These are phyloP conservation scores for Electrona antarctica DNA, from an alignment of 2,113 vertebrate genomes.

Conservation along the genomic window DNA sequence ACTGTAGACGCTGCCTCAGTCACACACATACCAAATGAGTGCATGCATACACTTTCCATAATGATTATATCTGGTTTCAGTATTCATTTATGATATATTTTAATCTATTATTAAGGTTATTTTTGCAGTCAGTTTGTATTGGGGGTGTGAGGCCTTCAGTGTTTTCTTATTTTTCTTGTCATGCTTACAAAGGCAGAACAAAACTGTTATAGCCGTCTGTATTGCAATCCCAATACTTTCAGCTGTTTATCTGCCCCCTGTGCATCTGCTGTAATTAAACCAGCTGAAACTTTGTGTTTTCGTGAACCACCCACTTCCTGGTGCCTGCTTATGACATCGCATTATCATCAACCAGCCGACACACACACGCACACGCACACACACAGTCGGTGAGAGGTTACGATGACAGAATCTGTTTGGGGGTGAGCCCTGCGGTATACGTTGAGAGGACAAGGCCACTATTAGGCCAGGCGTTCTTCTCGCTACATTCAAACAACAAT, in stretches of 20 bases:
- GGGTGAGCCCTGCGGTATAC: slow-evolving; percentile 2
- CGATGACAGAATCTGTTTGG: slow-evolving; percentile 33
- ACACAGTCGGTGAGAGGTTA: slow-evolving; percentile 18
- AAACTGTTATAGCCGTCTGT: neutral
- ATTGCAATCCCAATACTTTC: slow-evolving; percentile 2
- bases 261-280: slow-evolving; percentile 33
- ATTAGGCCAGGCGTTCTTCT: neutral
- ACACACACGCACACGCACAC: too few species aligned
- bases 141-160: too few species aligned
- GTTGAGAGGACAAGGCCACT: neutral
- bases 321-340: slow-evolving; percentile 61
- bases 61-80: too few species aligned
- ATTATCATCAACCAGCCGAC: too few species aligned
- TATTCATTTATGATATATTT: too few species aligned
- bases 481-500: neutral
- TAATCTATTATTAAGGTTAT: too few species aligned
- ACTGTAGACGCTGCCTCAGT: too few species aligned
- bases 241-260: slow-evolving; percentile 6
- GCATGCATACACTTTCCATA: too few species aligned
- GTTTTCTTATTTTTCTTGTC: too few species aligned
- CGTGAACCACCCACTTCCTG: slow-evolving; percentile 55
- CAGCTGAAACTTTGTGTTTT: slow-evolving; percentile 59
- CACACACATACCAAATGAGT: too few species aligned
- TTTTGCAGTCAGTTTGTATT: too few species aligned
- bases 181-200: neutral